Percentiles rank a stretch among this genome's conserved stretches.
Evolutionary conservation across 2,113 vertebrate species (phyloP).

Genomic region (Aix galericulata): DNA sequence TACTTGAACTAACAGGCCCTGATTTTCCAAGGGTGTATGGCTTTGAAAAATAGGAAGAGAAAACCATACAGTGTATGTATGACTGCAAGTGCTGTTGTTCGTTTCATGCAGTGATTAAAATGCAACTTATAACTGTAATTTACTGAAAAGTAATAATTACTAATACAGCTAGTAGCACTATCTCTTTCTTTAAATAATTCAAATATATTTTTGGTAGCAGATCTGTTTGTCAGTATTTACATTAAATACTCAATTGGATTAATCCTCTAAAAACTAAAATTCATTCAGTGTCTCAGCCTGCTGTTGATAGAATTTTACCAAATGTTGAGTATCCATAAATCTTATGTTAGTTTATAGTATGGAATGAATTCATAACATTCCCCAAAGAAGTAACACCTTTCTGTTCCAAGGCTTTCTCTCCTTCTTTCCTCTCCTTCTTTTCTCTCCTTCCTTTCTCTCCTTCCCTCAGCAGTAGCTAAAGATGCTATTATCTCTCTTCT

Average conservation of each 20-base stretch:
- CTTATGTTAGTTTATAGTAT: constrained; percentile 1
- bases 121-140: not conserved
- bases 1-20: not conserved
- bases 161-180: not conserved
- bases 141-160: not conserved
- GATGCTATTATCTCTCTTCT: constrained; percentile 70
- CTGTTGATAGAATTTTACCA: constrained; percentile 26
- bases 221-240: constrained; percentile 11
- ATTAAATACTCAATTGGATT: not conserved
- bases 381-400: constrained; percentile 57
- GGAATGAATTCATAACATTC: constrained; percentile 56
- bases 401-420: constrained; percentile 60
- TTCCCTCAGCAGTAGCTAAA: constrained; percentile 59
- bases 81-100: fast-evolving
- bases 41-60: not conserved
- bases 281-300: not conserved
- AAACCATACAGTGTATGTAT: not conserved
- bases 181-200: not conserved
- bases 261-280: not conserved
- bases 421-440: not conserved
- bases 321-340: constrained; percentile 48
- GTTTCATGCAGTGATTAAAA: not conserved
- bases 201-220: not conserved
- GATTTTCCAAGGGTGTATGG: not conserved
- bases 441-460: not conserved